Evolutionary conservation across 1,140 invertebrate species (phyloP).

Genomic region (Batillaria attramentaria): DNA sequence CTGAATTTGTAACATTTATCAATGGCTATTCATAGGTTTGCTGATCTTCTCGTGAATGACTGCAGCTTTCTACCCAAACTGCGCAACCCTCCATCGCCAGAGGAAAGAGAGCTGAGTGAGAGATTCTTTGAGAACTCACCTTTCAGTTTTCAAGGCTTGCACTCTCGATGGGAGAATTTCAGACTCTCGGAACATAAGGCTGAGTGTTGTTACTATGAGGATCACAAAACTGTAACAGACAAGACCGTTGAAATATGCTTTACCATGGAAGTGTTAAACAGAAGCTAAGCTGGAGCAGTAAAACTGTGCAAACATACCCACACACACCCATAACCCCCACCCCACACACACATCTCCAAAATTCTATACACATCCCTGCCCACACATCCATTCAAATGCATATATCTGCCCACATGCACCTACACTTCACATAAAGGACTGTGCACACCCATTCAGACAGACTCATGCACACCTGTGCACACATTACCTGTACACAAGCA

Average conservation of each 20-base stretch:
- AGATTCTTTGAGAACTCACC: conserved; percentile 43
- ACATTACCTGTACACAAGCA: neutral
- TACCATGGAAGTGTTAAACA: neutral
- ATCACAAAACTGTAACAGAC: conserved; percentile 61
- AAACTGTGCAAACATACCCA: too few species aligned
- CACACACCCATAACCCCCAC: neutral
- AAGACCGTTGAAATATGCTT: too few species aligned
- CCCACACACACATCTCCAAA: neutral
- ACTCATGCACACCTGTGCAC: neutral
- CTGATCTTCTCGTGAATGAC: too few species aligned
- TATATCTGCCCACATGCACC: neutral
- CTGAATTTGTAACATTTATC: too few species aligned
- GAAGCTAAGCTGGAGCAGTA: neutral
- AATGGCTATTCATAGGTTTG: too few species aligned
- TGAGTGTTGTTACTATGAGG: conserved; percentile 61
- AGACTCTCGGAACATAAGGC: conserved; percentile 68
- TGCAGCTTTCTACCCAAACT: too few species aligned
- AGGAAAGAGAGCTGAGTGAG: too few species aligned
- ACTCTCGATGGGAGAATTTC: conserved; percentile 63
- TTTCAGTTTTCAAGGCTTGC: conserved; percentile 59
- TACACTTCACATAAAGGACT: too few species aligned
- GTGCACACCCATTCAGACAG: too few species aligned
- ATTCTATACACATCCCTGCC: too few species aligned
- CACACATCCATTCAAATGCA: neutral
- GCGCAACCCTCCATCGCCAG: too few species aligned